Base-by-base conservation (phyloP, 2,888 invertebrate species). In the Melanophora roralis region DNA sequence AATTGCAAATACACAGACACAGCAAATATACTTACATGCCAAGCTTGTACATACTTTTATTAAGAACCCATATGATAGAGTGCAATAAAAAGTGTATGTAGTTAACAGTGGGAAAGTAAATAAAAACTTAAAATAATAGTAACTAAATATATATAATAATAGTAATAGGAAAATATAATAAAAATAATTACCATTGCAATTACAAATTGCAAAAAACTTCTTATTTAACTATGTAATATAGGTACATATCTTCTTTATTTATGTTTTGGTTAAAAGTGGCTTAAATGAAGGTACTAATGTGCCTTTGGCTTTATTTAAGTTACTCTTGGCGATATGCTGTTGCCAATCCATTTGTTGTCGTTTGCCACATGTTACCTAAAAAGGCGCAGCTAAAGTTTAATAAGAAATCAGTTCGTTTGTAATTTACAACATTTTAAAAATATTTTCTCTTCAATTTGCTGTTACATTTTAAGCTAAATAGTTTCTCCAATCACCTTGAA, bases 1-100 rank as follows among this genome's bases (percentile, higher is more conserved):
- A n/a, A n/a, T n/a, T 59, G 69, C 59, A 68, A 57, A 49, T 11
- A 47, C 38, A 14, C 55, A 34, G 27, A 40, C 32, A 40, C 32
- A 34, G 36, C 34, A n/a, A 19, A 19, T 38, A 8, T 21, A 40
- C 49, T 32, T 49, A 55, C 45, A 38, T 9, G 6, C 27, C 14
- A 49, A n/a, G n/a, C n/a, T n/a, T n/a, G n/a, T n/a, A n/a, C n/a
- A n/a, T n/a, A n/a, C n/a, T n/a, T n/a, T n/a, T n/a, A 19, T 23
- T n/a, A 14, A 59, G 43, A 12, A 27, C 32, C 14, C 51, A 21
- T 69, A 38, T 69, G 36, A 36, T 23, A 27, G n/a, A 57, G 23
- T 49, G 21, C 8, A 21, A 19, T 38, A 0, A 59, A 69, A 38
- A 7, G 12, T 14, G 7, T 16, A n/a, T n/a, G n/a, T n/a, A n/a